Conservation (phyloP, 2,888 invertebrate genomes). For the Acronicta alni region DNA sequence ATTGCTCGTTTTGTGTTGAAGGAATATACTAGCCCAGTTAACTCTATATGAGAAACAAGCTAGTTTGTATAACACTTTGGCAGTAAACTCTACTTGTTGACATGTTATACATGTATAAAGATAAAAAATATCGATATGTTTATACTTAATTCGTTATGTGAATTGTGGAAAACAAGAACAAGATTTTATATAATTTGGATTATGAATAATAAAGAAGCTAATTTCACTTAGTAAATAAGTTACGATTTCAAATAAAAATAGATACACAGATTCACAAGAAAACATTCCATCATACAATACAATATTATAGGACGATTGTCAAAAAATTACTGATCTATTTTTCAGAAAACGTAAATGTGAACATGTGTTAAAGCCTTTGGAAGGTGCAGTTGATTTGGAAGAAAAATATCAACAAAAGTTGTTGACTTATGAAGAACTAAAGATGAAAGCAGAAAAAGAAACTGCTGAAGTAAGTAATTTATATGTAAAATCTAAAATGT, state of each 20-base stretch:
- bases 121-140: conserved; percentile 30
- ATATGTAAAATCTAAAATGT: neutral
- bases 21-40: conserved; percentile 49
- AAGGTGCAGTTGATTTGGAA: conserved; percentile 77
- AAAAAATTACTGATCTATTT: conserved; percentile 3
- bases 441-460: conserved; percentile 78
- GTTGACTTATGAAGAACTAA: conserved; percentile 75
- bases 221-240: too few species aligned
- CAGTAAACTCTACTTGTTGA: conserved; percentile 27
- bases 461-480: conserved; percentile 71
- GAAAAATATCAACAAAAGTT: conserved; percentile 82
- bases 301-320: too few species aligned
- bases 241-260: too few species aligned
- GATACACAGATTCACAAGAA: too few species aligned
- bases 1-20: conserved; percentile 53
- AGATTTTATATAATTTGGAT: too few species aligned
- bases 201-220: too few species aligned
- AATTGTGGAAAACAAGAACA: too few species aligned
- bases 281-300: too few species aligned
- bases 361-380: conserved; percentile 80
- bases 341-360: conserved; percentile 82
- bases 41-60: conserved; percentile 36
- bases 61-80: conserved; percentile 48
- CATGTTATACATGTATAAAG: conserved; percentile 15
- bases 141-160: too few species aligned